Evolutionary conservation across 2,797 vertebrate genomes (phyloP).

Genomic region (Cuniculus paca): DNA sequence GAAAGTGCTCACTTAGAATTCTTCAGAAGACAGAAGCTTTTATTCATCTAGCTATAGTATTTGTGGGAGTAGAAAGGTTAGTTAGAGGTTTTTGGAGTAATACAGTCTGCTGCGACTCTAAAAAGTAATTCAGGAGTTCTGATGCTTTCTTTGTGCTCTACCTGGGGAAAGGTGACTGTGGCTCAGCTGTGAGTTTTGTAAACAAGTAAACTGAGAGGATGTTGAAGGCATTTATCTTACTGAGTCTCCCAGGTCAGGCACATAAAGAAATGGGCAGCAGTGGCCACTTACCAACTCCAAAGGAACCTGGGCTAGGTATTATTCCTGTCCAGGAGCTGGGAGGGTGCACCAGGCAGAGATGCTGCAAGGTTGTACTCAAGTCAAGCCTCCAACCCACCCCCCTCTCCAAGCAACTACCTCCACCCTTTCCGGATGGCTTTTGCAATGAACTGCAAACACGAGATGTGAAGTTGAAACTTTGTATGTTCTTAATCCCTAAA

Average conservation of each 20-base stretch:
- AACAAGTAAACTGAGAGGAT: neutral
- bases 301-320: neutral
- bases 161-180: neutral
- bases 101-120: neutral
- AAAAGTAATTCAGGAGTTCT: neutral
- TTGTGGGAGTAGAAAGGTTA: neutral
- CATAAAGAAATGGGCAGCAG: neutral
- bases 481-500: conserved; percentile 65
- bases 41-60: neutral
- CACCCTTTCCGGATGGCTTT: conserved; percentile 39
- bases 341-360: neutral
- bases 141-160: neutral
- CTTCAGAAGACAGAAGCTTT: conserved; percentile 13
- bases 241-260: neutral
- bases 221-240: neutral
- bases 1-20: neutral
- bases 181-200: neutral
- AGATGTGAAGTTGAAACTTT: conserved; percentile 23
- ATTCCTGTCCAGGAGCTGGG: neutral
- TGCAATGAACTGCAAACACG: conserved; percentile 45
- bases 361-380: neutral
- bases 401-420: neutral
- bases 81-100: neutral
- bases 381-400: neutral
- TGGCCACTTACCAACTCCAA: neutral